phyloP scores from a whole-genome alignment of 2,888 invertebrate genomes.

The Tuta absoluta region DNA sequence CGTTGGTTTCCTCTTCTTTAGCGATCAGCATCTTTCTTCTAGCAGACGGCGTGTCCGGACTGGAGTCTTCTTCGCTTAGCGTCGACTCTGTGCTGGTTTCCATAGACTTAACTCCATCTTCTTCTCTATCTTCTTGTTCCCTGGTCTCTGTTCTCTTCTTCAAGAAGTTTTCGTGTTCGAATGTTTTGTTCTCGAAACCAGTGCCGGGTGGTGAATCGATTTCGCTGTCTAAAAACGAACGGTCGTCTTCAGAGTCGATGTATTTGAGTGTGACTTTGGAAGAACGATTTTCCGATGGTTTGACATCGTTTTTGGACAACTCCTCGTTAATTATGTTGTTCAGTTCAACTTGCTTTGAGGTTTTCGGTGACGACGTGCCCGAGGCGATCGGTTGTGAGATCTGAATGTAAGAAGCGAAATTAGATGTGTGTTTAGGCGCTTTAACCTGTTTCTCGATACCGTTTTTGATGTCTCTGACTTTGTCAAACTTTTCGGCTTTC shows the following conservation, averaged over 20 bases:
- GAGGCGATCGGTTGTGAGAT: slow-evolving; percentile 76
- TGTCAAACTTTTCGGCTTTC: slow-evolving; percentile 49
- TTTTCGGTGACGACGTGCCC: slow-evolving; percentile 56
- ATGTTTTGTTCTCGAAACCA: slow-evolving; percentile 75
- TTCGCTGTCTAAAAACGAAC: slow-evolving; percentile 64
- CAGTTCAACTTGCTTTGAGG: slow-evolving; percentile 43
- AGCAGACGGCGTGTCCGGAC: slow-evolving; percentile 66
- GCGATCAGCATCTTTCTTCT: slow-evolving; percentile 62
- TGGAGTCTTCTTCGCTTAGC: slow-evolving; percentile 68
- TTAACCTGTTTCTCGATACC: slow-evolving; percentile 74
- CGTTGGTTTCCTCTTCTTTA: slow-evolving; percentile 67
- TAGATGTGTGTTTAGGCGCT: slow-evolving; percentile 78
- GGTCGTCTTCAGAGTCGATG: slow-evolving; percentile 65
- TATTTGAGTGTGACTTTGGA: slow-evolving; percentile 61
- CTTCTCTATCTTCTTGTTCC: slow-evolving; percentile 56
- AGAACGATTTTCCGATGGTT: slow-evolving; percentile 45
- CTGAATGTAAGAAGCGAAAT: slow-evolving; percentile 83
- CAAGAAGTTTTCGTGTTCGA: slow-evolving; percentile 74
- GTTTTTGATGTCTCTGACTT: slow-evolving; percentile 59
- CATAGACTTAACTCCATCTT: slow-evolving; percentile 68
- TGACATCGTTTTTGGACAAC: slow-evolving; percentile 45
- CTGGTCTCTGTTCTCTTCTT: slow-evolving; percentile 70
- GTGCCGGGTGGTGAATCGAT: slow-evolving; percentile 74
- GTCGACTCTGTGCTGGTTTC: slow-evolving; percentile 75
- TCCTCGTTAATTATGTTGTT: slow-evolving; percentile 52